phyloP scores from a whole-genome alignment of 2,113 vertebrate species.

The Tyto alba region DNA sequence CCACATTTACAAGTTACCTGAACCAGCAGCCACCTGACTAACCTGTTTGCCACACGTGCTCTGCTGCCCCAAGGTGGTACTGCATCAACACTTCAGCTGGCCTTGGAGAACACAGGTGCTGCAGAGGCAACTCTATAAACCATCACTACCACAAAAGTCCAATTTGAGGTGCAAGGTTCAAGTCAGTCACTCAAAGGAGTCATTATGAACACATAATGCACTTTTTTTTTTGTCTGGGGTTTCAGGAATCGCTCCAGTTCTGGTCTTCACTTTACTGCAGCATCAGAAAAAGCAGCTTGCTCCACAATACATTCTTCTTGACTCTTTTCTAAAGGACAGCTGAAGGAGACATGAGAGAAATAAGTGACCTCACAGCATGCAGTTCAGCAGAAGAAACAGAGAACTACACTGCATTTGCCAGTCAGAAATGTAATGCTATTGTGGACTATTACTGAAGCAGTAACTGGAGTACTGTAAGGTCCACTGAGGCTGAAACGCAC shows the following conservation, averaged over 20 bases:
- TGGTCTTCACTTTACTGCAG: neutral
- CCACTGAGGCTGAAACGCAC: neutral
- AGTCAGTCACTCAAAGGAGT: neutral
- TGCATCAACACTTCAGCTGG: neutral
- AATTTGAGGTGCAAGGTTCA: neutral
- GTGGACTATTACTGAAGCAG: neutral
- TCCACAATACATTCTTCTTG: neutral
- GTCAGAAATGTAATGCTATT: neutral
- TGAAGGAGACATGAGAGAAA: conserved; percentile 16
- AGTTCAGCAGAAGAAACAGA: neutral
- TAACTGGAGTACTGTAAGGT: neutral
- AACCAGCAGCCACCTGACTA: neutral
- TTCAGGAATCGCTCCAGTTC: neutral
- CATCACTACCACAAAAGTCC: neutral
- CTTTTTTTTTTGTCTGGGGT: neutral
- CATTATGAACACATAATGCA: neutral
- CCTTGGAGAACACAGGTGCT: neutral
- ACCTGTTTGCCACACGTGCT: neutral
- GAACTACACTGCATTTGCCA: neutral
- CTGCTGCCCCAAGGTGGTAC: neutral
- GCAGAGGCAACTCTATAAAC: neutral
- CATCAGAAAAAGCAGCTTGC: neutral
- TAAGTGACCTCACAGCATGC: neutral
- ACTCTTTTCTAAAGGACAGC: neutral
- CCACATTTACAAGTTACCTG: neutral